phyloP scores from a whole-genome alignment of 2,888 invertebrate genomes.

The Tipula vernalis region DNA sequence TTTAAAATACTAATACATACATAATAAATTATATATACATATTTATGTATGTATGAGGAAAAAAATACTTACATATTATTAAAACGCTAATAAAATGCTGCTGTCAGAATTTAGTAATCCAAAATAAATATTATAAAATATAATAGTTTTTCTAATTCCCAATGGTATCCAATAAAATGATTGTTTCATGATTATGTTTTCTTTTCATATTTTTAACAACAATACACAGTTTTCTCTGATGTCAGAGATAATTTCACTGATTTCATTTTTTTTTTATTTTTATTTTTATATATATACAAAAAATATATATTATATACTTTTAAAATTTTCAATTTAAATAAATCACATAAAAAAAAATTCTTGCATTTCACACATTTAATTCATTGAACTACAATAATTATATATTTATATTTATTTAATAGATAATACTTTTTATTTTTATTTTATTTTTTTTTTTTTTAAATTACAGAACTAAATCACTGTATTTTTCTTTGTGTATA shows the following conservation, averaged over 20 bases:
- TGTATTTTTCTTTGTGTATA: background rate
- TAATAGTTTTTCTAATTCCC: background rate
- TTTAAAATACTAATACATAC: too few relatives aligned
- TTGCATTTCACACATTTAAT: background rate
- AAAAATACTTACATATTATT: background rate
- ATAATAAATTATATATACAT: background rate
- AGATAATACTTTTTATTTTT: background rate
- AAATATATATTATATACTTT: background rate
- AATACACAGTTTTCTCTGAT: background rate
- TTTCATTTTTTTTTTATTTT: background rate
- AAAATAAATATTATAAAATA: background rate
- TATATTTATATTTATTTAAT: background rate
- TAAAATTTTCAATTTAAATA: background rate
- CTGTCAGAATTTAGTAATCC: background rate
- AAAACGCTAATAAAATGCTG: background rate
- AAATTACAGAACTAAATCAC: background rate
- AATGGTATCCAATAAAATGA: background rate
- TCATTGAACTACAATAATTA: background rate
- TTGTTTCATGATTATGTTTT: background rate
- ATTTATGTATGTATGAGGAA: background rate
- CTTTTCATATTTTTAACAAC: background rate
- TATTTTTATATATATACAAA: background rate
- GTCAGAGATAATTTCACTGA: background rate
- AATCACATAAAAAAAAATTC: background rate
- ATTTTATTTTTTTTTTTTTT: background rate